These are phyloP conservation scores for Echiichthys vipera DNA, from an alignment of 2,797 vertebrate species.

Conservation along the genomic window DNA sequence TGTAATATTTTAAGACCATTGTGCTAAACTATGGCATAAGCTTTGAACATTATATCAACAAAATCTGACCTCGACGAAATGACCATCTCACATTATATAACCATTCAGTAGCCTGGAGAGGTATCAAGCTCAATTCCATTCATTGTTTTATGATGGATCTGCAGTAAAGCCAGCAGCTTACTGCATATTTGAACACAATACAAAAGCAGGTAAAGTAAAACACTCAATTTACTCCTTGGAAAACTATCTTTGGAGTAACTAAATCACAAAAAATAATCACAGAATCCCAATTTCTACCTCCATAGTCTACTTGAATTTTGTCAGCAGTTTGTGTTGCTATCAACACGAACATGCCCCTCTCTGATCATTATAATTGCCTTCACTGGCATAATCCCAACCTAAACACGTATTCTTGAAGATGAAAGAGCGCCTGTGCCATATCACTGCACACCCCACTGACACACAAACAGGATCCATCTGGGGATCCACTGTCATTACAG, in stretches of 20 bases:
- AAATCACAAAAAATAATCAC: neutral
- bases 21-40: slow-evolving; percentile 1
- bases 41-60: slow-evolving; percentile 22
- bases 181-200: neutral
- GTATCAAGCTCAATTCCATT: slow-evolving; percentile 1
- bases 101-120: too few species aligned
- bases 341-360: neutral
- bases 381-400: neutral
- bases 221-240: neutral
- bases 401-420: slow-evolving; percentile 17
- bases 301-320: neutral
- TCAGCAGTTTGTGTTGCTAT: neutral
- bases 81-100: slow-evolving; percentile 20
- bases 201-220: slow-evolving; percentile 1
- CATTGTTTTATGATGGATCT: neutral
- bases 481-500: slow-evolving; percentile 31
- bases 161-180: neutral
- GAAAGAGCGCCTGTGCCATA: slow-evolving; percentile 11
- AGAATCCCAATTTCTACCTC: neutral
- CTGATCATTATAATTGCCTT: slow-evolving; percentile 14
- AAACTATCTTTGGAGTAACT: neutral
- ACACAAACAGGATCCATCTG: slow-evolving; percentile 52
- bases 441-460: slow-evolving; percentile 6
- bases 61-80: neutral
- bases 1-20: slow-evolving; percentile 9